Evolutionary conservation across 2,888 invertebrate species (phyloP), one percentile per base, ranked within the genome.

Genomic region (Tachina lurida): DNA sequence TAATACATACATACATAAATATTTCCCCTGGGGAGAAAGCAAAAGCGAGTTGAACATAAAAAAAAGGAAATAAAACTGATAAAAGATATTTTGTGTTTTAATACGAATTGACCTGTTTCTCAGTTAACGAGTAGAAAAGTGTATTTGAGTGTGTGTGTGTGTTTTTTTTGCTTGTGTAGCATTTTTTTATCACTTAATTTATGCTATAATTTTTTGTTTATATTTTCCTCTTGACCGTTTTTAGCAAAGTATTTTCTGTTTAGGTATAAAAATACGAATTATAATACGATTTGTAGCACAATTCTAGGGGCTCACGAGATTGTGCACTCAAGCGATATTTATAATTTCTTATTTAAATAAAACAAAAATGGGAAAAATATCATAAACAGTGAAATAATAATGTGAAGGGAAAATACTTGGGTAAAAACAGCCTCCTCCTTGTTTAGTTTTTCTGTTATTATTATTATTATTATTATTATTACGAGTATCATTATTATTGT

Each of bases 91-190:
- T 74, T 68, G 5, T 68, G 5, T 62, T 74, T 74, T 19, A 49
- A 58, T 73, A 67, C 60, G 68, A 86, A 86, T 86, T 86, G 86
- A 86, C 86, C 79, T 86, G 86, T 83, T 86, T 83, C 49, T 67
- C 76, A 83, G 76, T 74, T 70, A 41, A 41, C 68, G 63, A 67
- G 45, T 70, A 22, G 17, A 10, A 15, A 47, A 75, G 22, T 60
- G 15, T 41, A 7, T 39, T 49, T 43, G 22, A 58, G 52, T 39
- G 41, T 71, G 41, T 70, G 9, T 45, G n/a, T 78, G 10, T 60
- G 39, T 39, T 2, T 58, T 52, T 1, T 8, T 1, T 78, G 39
- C 49, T 17, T 41, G 22, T 71, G 39, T 76, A 45, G 17, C 43
- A 68, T 56, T 73, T 73, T 67, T 68, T 83, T 56, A 52, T 41